Evolutionary conservation across 2,888 invertebrate species (phyloP).

Genomic region (Drosophila lutescens): DNA sequence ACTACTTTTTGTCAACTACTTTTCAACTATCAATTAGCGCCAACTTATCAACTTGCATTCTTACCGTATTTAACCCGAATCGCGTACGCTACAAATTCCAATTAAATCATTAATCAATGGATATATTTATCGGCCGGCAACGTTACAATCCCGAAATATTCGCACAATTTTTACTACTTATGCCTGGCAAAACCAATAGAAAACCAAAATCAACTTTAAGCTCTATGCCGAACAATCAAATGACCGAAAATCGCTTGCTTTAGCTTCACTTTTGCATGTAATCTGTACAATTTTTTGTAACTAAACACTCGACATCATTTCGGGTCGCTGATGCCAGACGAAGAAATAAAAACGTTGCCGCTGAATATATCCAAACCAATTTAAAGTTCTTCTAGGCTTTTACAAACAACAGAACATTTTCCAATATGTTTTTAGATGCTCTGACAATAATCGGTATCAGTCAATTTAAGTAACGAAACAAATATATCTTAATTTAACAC

Average conservation of each 20-base stretch:
- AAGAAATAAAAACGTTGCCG: constrained; percentile 62
- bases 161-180: constrained; percentile 62
- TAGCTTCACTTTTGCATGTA: constrained; percentile 77
- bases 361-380: constrained; percentile 82
- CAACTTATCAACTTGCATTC: constrained; percentile 68
- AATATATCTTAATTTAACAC: constrained; percentile 58
- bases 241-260: constrained; percentile 70
- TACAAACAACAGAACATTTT: constrained; percentile 84
- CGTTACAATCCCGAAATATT: constrained; percentile 72
- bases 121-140: constrained; percentile 80
- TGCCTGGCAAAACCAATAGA: constrained; percentile 53
- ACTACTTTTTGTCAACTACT: constrained; percentile 55
- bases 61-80: constrained; percentile 54
- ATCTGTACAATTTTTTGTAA: constrained; percentile 51
- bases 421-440: constrained; percentile 63
- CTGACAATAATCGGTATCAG: constrained; percentile 60
- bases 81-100: constrained; percentile 64
- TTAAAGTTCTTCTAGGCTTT: constrained; percentile 84
- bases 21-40: constrained; percentile 69
- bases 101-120: constrained; percentile 65
- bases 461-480: constrained; percentile 37
- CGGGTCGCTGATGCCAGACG: constrained; percentile 37
- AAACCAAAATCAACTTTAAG: constrained; percentile 41
- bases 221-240: constrained; percentile 30
- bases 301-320: constrained; percentile 66